A percentile compares a stretch with the other conserved stretches of the same genome.
phyloP scores from a whole-genome alignment of 2,888 invertebrate genomes.

The Stenodera caucasica region DNA sequence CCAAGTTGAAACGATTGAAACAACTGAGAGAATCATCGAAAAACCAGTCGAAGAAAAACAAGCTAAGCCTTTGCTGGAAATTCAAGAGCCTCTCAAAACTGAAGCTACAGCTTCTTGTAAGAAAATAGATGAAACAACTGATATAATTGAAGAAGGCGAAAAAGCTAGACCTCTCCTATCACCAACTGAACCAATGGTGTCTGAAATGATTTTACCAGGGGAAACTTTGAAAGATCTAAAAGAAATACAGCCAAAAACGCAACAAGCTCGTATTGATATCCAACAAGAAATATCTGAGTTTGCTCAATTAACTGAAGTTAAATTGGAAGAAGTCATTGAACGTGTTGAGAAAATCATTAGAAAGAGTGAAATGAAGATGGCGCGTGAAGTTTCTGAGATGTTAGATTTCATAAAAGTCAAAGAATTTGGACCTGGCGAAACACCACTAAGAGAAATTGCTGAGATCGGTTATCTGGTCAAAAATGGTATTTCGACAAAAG shows the following conservation, averaged over 20 bases:
- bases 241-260: slow-evolving; percentile 48
- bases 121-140: slow-evolving; percentile 62
- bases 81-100: slow-evolving; percentile 64
- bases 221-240: slow-evolving; percentile 58
- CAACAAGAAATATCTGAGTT: slow-evolving; percentile 50
- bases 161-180: slow-evolving; percentile 59
- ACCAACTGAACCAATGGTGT: slow-evolving; percentile 62
- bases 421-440: slow-evolving; percentile 80
- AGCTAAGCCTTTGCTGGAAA: slow-evolving; percentile 60
- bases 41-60: slow-evolving; percentile 51
- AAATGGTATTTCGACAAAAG: slow-evolving; percentile 73
- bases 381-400: slow-evolving; percentile 74
- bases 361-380: slow-evolving; percentile 63
- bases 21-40: slow-evolving; percentile 60
- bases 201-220: slow-evolving; percentile 62
- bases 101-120: slow-evolving; percentile 66
- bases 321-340: slow-evolving; percentile 61
- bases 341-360: slow-evolving; percentile 60
- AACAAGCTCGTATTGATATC: slow-evolving; percentile 44
- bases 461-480: slow-evolving; percentile 78
- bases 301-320: slow-evolving; percentile 56
- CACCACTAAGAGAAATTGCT: slow-evolving; percentile 77
- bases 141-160: slow-evolving; percentile 52
- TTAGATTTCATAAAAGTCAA: slow-evolving; percentile 73
- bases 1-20: slow-evolving; percentile 60